Percentiles rank a stretch among this genome's conserved stretches.
Evolutionary conservation across 2,888 invertebrate genomes (phyloP).

Genomic region (Hoplodrina blanda): DNA sequence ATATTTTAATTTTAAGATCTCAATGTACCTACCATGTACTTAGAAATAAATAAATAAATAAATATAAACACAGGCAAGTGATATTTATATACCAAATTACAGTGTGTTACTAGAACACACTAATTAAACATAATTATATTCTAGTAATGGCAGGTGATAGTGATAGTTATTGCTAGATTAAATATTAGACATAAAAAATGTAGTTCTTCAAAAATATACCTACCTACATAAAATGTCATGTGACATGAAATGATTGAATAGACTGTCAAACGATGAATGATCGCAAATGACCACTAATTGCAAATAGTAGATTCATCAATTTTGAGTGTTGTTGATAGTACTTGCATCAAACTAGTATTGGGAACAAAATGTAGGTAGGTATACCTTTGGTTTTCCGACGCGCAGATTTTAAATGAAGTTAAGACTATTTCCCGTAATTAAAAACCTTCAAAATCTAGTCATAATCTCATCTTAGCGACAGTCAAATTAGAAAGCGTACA

Average conservation of each 20-base stretch:
- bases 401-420: background rate
- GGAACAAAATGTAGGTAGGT: background rate
- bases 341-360: no score
- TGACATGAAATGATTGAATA: background rate
- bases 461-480: no score
- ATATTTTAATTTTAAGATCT: no score
- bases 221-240: no score
- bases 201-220: background rate
- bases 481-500: no score
- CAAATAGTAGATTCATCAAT: background rate
- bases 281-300: background rate
- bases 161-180: conserved; percentile 1
- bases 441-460: no score
- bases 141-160: background rate
- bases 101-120: no score
- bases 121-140: no score
- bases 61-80: background rate
- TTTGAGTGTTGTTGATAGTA: background rate
- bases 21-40: no score
- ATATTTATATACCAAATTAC: background rate
- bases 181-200: background rate
- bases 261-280: background rate
- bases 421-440: no score
- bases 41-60: no score
- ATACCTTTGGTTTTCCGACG: background rate